Percentiles rank a stretch among this genome's conserved stretches.
Conservation (phyloP, 1,140 invertebrate species). For the Copidosoma floridanum region DNA sequence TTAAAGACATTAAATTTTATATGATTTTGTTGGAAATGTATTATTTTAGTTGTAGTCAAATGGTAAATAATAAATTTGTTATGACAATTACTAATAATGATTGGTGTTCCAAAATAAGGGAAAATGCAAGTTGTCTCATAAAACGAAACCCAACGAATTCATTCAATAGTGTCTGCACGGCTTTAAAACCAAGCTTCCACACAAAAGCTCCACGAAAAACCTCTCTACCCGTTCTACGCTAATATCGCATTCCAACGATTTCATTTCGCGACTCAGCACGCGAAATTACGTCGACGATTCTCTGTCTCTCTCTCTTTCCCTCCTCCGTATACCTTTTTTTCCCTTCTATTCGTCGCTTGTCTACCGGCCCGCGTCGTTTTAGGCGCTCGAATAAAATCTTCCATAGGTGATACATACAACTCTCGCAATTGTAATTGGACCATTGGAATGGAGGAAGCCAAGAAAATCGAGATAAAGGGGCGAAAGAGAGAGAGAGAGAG, state of each 20-base stretch:
- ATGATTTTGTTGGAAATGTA: too few relatives aligned
- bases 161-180: slow-evolving; percentile 8
- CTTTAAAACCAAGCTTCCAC: too few relatives aligned
- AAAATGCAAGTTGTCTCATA: not conserved
- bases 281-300: slow-evolving; percentile 1
- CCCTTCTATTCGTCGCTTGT: too few relatives aligned
- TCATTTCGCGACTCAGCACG: slow-evolving; percentile 13
- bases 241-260: slow-evolving; percentile 26
- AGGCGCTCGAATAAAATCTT: slow-evolving; percentile 18
- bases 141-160: not conserved
- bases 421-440: slow-evolving; percentile 9
- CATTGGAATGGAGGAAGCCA: not conserved
- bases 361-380: too few relatives aligned
- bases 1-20: too few relatives aligned
- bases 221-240: too few relatives aligned
- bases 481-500: not conserved
- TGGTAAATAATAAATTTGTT: too few relatives aligned
- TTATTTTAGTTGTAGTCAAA: too few relatives aligned
- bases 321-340: not conserved
- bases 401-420: slow-evolving; percentile 11
- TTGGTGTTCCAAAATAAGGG: too few relatives aligned
- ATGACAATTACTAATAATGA: too few relatives aligned
- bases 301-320: not conserved
- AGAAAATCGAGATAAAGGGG: not conserved
- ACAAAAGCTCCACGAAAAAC: not conserved